Base-by-base conservation (phyloP, 2,113 vertebrate species). In the Microcebus jonahi region DNA sequence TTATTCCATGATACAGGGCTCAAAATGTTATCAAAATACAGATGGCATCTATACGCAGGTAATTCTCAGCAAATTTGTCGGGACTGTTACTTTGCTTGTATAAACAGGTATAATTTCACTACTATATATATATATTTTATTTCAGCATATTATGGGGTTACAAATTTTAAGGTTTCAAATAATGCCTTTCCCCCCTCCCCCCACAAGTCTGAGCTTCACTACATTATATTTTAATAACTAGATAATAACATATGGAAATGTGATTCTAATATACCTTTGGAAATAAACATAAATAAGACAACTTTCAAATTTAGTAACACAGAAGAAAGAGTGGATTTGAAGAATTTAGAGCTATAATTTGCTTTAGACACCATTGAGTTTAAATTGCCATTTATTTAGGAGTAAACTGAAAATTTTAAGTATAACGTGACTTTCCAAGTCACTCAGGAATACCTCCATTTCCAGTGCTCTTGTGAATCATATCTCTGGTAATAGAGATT, bases 301-400 rank as follows among this genome's bases (percentile, higher is more conserved):
- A 48, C 2, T 27, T 71, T 57, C 20, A 42, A 84, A 68, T 70
- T 84, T 14, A 87, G 23, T 53, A 50, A 42, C 6, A 84, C 20
- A 89, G 2, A 83, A 71, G 9, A 79, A 13, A 63, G 6, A 14
- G 10, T 34, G 20, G 4, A 79, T 61, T 67, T 0, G 2, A 34
- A 88, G 17, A 50, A 73, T 34, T 65, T 48, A 55, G 14, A 9
- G 14, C 1, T 83, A 2, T 50, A 55, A 77, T 25, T 65, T 61
- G 36, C 8, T 86, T 63, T 71, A 79, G 42, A 73, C 13, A 50
- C 7, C 87, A n/a, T 3, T 70, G n/a, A 88, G 7, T 53, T 67
- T 80, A 68, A 96, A 14, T 18, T 94, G 57, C 29, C 36, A 65
- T 45, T 83, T 94, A 91, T 63, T 86, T 36, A n/a, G 82, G 65